Base-by-base conservation (phyloP, 92 coral and sea anemone genomes). In the Zoanthus gigantus region DNA sequence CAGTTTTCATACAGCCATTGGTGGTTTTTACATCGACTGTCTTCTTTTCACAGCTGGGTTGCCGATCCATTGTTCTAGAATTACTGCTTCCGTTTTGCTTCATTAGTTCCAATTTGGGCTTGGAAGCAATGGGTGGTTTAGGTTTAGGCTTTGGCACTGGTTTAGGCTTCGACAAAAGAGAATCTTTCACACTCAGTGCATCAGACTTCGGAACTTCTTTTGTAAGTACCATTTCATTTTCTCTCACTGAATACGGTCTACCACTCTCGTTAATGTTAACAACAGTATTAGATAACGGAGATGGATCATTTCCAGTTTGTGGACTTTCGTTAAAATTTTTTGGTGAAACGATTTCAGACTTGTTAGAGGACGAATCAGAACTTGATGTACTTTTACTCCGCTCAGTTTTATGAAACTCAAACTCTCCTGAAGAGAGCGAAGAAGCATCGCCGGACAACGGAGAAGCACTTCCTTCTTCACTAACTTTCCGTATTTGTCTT, bases 381-480 rank as follows among this genome's bases (percentile, higher is more conserved):
- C 63, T 42, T 44, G 72, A 54, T 47, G 76, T 7, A 9, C 50
- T 32, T 23, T 57, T 57, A 15, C 83, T 60, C 34, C 23, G 83
- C 10, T 63, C 83, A 34, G 16, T 42, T 32, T 28, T 79, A 44
- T 60, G 75, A 81, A 81, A 18, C 47, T 81, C 85, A 63, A 81
- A 81, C 9, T 81, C 85, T 29, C 85, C 85, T 7, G 85, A 81
- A 13, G 85, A 81, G 63, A 81, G 85, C 11, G 85, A 81, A 14
- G 75, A 81, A 65, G 76, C 61, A 23, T 67, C 85, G 8, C 74
- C 85, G 23, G 85, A 81, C 58, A 48, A 23, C n/a, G 85, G 85
- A 23, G 85, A 81, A 13, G 0, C 57, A 16, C 46, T 81, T 14
- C 85, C 85, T 81, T 81, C 85, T 66, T 81, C 85, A 9, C 85